Evolutionary conservation across 2,888 invertebrate genomes (phyloP).

Genomic region (Lasioglossum leucozonium): DNA sequence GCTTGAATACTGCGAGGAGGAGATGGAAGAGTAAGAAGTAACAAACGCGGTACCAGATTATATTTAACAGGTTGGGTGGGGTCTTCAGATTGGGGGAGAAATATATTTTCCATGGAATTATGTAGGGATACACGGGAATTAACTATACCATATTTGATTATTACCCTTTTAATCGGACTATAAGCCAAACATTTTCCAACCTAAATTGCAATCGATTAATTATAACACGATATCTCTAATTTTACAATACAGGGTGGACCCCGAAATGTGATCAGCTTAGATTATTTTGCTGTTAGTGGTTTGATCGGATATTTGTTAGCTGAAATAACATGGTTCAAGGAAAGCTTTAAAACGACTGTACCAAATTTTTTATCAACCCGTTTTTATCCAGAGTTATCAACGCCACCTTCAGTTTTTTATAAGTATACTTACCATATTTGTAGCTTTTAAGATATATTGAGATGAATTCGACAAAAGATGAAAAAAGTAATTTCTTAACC

Average conservation of each 20-base stretch:
- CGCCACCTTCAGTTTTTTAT: too few relatives aligned
- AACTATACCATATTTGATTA: conserved; percentile 82
- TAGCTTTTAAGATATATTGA: too few relatives aligned
- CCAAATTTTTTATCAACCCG: too few relatives aligned
- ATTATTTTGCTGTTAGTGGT: too few relatives aligned
- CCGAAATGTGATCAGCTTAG: too few relatives aligned
- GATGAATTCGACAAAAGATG: too few relatives aligned
- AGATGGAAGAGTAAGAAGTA: conserved; percentile 80
- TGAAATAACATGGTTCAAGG: too few relatives aligned
- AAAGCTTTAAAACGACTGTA: too few relatives aligned
- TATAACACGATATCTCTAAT: not conserved
- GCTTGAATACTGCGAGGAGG: conserved; percentile 70
- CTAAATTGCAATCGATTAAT: conserved; percentile 26
- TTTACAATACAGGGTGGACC: not conserved
- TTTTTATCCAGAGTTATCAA: too few relatives aligned
- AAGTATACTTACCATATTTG: too few relatives aligned
- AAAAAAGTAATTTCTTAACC: too few relatives aligned
- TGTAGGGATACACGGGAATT: conserved; percentile 78
- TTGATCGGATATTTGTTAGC: too few relatives aligned
- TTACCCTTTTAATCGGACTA: conserved; percentile 83
- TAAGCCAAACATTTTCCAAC: conserved; percentile 48
- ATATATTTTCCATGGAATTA: conserved; percentile 81
- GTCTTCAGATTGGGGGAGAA: conserved; percentile 72
- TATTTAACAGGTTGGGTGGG: conserved; percentile 79
- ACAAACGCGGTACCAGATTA: conserved; percentile 82